Evolutionary conservation across 2,113 vertebrate species (phyloP).

Genomic region (Bubo blakistoni): DNA sequence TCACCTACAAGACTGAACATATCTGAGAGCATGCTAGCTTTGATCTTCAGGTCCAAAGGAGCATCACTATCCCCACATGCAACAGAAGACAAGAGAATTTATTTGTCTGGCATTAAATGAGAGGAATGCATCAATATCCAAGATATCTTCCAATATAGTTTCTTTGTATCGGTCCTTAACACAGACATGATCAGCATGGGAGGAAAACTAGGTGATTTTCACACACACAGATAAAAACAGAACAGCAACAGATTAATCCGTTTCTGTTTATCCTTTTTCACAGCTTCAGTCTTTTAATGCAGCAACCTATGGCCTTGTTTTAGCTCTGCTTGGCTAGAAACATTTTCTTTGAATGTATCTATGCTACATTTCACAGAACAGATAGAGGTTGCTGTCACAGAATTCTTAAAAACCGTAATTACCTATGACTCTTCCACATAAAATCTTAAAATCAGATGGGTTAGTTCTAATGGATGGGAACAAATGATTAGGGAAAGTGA

Average conservation of each 20-base stretch:
- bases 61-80: constrained; percentile 81
- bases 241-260: background rate
- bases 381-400: background rate
- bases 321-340: background rate
- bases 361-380: background rate
- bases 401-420: background rate
- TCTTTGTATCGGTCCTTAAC: background rate
- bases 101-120: background rate
- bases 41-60: constrained; percentile 97
- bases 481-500: background rate
- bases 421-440: background rate
- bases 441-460: background rate
- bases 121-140: background rate
- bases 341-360: background rate
- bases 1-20: constrained; percentile 98
- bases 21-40: constrained; percentile 98
- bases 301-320: background rate
- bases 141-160: background rate
- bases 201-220: background rate
- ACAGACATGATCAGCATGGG: background rate
- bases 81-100: constrained; percentile 23
- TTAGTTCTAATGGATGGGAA: background rate
- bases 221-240: background rate
- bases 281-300: background rate
- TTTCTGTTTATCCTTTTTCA: background rate